Evolutionary conservation across 2,797 vertebrate genomes (phyloP), one percentile per base, ranked within the genome.

Genomic region (Clarias laeviceps): DNA sequence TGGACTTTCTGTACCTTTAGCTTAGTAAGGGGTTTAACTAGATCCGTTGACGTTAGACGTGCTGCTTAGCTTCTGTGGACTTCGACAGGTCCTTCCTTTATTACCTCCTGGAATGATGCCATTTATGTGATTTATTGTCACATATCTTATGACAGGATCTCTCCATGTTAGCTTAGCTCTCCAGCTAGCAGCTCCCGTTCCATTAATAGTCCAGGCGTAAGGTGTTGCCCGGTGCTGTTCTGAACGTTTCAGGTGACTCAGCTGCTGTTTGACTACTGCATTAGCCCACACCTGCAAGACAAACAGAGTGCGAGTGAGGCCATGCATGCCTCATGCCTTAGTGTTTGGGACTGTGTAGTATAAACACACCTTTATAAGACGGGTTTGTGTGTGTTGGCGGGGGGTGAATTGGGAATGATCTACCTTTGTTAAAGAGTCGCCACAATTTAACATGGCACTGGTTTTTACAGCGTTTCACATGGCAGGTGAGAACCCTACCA

Each of bases 201-300:
- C 20, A 27, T 85, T 32, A 64, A 88, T 69, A 57, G 32, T 45
- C 66, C 65, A 62, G 78, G 86, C 5, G 54, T 64, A 79, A 37
- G 24, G 22, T 50, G 40, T 94, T 94, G 85, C 34, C 72, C 88
- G 92, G 92, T 89, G 82, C 34, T 68, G 7, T 56, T 91, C 89
- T 86, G 80, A 88, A 93, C 84, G 76, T 86, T 90, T 92, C 89
- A 80, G 64, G 88, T 92, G 90, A 91, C 91, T 94, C 92, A 90
- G 90, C 92, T 90, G 90, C 87, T 95, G 89, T 95, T 95, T 95
- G 91, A 91, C 90, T 88, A 94, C 91, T 77, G 87, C 91, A 84
- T 92, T 90, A 91, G 93, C 89, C 92, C 94, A 94, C 95, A 94
- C 94, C 94, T 94, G 91, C 91, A 91, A 91, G 91, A 88, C 90